Evolutionary conservation across 2,797 vertebrate genomes (phyloP).

Genomic region (Falco novaeseelandiae): DNA sequence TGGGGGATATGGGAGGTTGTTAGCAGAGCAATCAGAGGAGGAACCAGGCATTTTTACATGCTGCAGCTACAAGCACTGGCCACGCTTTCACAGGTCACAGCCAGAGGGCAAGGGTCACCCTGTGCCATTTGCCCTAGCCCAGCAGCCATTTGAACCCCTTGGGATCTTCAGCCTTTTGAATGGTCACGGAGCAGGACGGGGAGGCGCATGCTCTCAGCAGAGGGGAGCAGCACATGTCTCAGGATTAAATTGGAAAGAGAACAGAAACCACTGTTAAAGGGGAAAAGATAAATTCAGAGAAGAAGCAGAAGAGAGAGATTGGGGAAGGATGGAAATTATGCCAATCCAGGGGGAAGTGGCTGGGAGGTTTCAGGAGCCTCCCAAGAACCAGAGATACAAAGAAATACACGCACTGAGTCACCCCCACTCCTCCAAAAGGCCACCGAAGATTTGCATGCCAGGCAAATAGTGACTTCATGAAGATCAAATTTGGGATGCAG

Average conservation of each 20-base stretch:
- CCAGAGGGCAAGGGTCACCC: neutral
- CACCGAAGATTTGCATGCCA: neutral
- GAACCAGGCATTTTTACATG: neutral
- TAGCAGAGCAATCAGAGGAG: neutral
- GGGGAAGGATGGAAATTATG: neutral
- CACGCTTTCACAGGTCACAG: neutral
- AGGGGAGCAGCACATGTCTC: neutral
- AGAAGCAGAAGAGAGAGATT: neutral
- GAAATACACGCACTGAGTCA: neutral
- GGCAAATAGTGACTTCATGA: neutral
- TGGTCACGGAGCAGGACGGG: accelerated
- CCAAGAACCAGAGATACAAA: neutral
- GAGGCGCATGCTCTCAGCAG: accelerated
- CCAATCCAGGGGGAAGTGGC: neutral
- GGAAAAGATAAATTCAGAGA: neutral
- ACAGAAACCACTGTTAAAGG: slow-evolving; percentile 17
- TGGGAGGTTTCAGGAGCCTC: neutral
- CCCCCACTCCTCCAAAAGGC: neutral
- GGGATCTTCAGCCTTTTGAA: neutral
- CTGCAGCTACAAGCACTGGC: neutral
- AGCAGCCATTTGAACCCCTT: neutral
- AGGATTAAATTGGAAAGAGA: neutral
- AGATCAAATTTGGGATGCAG: neutral
- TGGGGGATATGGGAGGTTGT: accelerated
- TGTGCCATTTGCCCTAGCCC: neutral